Evolutionary conservation across 2,797 vertebrate species (phyloP).

Genomic region (Buceros bicornis): DNA sequence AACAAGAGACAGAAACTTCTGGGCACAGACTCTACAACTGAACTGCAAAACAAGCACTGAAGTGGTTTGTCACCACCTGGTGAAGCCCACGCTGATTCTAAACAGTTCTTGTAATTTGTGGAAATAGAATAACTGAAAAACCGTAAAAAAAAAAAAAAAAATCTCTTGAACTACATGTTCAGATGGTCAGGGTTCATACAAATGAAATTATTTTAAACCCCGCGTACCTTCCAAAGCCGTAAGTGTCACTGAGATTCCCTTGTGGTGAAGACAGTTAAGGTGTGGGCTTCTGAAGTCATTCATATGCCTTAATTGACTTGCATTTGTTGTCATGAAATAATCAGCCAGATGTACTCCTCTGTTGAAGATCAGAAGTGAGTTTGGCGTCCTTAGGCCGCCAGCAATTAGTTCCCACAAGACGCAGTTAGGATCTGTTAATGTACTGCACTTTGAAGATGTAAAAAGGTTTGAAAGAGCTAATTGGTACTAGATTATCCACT

Average conservation of each 20-base stretch:
- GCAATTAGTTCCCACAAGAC: background rate
- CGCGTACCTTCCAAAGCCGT: background rate
- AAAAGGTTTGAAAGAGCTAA: constrained; percentile 6
- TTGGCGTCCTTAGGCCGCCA: background rate
- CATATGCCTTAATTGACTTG: background rate
- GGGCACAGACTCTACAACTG: background rate
- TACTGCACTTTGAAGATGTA: background rate
- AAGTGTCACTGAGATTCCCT: background rate
- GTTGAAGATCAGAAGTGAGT: background rate
- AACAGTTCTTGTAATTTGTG: background rate
- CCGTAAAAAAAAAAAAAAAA: background rate
- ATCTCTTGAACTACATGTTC: background rate
- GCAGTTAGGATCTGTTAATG: background rate
- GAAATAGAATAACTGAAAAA: background rate
- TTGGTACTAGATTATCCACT: background rate
- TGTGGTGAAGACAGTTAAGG: background rate
- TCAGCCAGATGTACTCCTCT: background rate
- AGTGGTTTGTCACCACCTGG: background rate
- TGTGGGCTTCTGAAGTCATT: background rate
- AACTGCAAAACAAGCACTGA: background rate
- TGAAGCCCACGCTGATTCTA: background rate
- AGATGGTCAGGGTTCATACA: background rate
- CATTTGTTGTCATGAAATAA: background rate
- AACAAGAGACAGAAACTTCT: background rate
- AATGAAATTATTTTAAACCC: background rate